Percentiles rank a stretch among this genome's conserved stretches.
Evolutionary conservation across 2,888 invertebrate species (phyloP).

Genomic region (Drosophila flavopinicola): DNA sequence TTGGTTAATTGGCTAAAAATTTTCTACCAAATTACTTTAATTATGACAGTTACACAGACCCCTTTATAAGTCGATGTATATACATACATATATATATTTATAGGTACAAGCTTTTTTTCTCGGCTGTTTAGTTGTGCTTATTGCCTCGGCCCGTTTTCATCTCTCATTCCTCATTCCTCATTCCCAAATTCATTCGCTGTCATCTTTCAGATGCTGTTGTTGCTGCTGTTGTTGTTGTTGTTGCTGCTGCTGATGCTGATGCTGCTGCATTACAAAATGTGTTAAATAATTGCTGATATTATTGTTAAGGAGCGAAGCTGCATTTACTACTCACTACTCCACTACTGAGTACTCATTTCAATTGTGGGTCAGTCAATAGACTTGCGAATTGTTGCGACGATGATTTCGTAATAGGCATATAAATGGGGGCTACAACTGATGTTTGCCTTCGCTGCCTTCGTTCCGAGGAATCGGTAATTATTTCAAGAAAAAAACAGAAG

Average conservation of each 20-base stretch:
- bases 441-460: neutral
- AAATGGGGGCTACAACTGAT: neutral
- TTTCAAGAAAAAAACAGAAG: neutral
- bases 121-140: constrained; percentile 63
- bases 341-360: no score
- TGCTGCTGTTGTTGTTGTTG: constrained; percentile 5
- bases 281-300: constrained; percentile 73
- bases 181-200: constrained; percentile 26
- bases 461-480: neutral
- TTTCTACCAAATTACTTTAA: constrained; percentile 83
- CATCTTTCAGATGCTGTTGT: constrained; percentile 24
- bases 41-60: constrained; percentile 78
- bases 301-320: constrained; percentile 28
- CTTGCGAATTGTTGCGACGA: constrained; percentile 18
- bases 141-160: constrained; percentile 34
- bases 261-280: constrained; percentile 58
- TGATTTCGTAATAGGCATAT: constrained; percentile 10
- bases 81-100: constrained; percentile 5
- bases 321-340: neutral
- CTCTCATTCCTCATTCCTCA: constrained; percentile 23
- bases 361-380: constrained; percentile 33
- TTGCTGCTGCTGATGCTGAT: constrained; percentile 20
- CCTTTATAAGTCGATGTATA: constrained; percentile 19
- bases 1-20: constrained; percentile 81
- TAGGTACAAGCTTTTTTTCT: constrained; percentile 20